Percentiles rank a stretch among this genome's conserved stretches.
phyloP scores from a whole-genome alignment of 2,797 vertebrate genomes.

The Urophycis tenuis region DNA sequence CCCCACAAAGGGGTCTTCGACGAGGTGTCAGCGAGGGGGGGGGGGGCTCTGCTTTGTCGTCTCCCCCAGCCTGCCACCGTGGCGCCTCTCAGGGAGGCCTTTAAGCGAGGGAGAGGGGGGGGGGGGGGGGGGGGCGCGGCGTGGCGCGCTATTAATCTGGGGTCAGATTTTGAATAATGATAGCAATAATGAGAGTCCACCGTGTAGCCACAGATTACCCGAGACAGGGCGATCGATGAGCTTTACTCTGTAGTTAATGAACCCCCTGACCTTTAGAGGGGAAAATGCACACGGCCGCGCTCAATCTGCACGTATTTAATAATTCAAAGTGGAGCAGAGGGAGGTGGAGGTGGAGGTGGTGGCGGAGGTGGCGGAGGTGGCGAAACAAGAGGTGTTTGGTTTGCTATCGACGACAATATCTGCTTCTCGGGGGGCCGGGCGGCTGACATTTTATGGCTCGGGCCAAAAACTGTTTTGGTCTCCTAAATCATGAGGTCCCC shows the following conservation, averaged over 20 bases:
- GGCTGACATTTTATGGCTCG: conserved; percentile 69
- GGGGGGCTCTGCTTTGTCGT: neutral
- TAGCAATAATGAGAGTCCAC: conserved; percentile 57
- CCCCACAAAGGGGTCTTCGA: neutral
- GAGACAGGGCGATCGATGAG: conserved; percentile 64
- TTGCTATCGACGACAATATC: conserved; percentile 62
- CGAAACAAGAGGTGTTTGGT: conserved; percentile 45
- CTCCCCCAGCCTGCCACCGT: neutral
- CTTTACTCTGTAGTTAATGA: conserved; percentile 62
- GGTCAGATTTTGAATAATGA: conserved; percentile 65
- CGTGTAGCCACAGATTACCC: conserved; percentile 50
- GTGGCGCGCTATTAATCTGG: conserved; percentile 43
- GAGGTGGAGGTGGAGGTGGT: neutral
- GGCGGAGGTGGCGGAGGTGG: conserved; percentile 58
- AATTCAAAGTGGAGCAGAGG: conserved; percentile 65
- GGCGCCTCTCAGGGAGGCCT: conserved; percentile 5
- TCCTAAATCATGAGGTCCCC: conserved; percentile 61
- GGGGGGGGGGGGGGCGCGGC: no score
- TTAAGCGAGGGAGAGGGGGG: conserved; percentile 2
- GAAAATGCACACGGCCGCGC: conserved; percentile 62
- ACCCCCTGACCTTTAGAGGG: conserved; percentile 72
- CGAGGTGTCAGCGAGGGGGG: neutral
- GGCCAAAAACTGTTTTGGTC: conserved; percentile 51
- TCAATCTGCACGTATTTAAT: conserved; percentile 74
- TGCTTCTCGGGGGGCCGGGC: conserved; percentile 51